These are phyloP conservation scores for Thysanoteuthis rhombus DNA, from an alignment of 2,888 invertebrate genomes.

Conservation along the genomic window DNA sequence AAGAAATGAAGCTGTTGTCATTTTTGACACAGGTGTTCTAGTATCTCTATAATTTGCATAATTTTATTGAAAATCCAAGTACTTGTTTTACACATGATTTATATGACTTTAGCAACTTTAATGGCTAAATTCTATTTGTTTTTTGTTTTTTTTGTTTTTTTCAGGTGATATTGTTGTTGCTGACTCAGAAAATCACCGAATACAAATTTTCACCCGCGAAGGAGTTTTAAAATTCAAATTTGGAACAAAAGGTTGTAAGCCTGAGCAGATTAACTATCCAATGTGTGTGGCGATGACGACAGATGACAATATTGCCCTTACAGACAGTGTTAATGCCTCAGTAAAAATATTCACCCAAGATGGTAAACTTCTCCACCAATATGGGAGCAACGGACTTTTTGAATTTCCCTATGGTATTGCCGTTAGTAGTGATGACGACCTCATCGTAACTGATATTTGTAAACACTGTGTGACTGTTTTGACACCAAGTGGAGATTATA, in stretches of 20 bases:
- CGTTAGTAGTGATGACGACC: constrained; percentile 50
- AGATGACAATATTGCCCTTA: constrained; percentile 57
- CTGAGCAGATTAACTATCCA: constrained; percentile 58
- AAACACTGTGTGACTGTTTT: constrained; percentile 59
- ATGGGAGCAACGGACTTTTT: constrained; percentile 49
- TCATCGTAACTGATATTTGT: constrained; percentile 60
- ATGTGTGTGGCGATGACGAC: constrained; percentile 59
- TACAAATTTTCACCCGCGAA: constrained; percentile 60
- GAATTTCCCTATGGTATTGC: constrained; percentile 62
- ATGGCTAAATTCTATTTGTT: background rate
- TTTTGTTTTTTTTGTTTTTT: constrained; percentile 32
- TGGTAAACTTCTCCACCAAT: constrained; percentile 51
- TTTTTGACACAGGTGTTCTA: too few relatives aligned
- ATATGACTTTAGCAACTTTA: background rate
- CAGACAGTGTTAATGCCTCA: constrained; percentile 63
- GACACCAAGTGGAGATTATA: constrained; percentile 51
- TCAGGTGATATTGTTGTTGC: constrained; percentile 61
- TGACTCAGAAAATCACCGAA: constrained; percentile 63
- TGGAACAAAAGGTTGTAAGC: constrained; percentile 54
- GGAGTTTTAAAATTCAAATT: constrained; percentile 59
- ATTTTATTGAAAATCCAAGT: too few relatives aligned
- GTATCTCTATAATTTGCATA: too few relatives aligned
- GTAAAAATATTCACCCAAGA: constrained; percentile 57
- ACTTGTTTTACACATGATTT: too few relatives aligned
- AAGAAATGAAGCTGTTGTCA: too few relatives aligned